Evolutionary conservation across 1,140 invertebrate genomes (phyloP).

Genomic region (Platyura marginata): DNA sequence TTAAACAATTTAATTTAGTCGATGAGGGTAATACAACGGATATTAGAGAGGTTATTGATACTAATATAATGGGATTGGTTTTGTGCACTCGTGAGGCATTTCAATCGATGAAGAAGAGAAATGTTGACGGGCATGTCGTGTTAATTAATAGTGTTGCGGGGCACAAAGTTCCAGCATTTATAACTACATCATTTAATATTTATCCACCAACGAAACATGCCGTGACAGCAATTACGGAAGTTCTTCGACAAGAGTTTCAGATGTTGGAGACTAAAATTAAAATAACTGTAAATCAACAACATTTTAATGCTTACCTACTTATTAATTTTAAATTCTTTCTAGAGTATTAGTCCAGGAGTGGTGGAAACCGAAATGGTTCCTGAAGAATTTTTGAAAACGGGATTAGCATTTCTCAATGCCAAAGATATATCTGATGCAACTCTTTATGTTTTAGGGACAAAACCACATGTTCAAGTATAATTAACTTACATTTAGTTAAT

Average conservation of each 20-base stretch:
- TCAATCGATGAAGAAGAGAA: no score
- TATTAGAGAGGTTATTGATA: slow-evolving; percentile 24
- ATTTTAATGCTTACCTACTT: no score
- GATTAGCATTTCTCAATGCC: slow-evolving; percentile 1
- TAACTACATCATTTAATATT: neutral
- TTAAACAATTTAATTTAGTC: neutral
- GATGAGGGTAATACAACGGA: neutral
- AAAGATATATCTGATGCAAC: slow-evolving; percentile 18
- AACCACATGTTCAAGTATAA: no score
- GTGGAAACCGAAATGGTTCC: slow-evolving; percentile 32
- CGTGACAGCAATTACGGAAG: neutral
- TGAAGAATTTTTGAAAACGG: slow-evolving; percentile 4
- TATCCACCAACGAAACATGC: slow-evolving; percentile 1
- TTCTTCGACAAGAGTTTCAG: neutral
- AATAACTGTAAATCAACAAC: slow-evolving; percentile 1
- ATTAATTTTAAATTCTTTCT: slow-evolving; percentile 6
- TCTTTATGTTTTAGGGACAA: slow-evolving; percentile 29
- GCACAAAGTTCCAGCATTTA: neutral
- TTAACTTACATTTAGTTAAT: no score
- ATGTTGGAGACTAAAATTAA: no score
- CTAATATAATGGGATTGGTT: slow-evolving; percentile 41
- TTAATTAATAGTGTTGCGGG: slow-evolving; percentile 3
- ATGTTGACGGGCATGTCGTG: no score
- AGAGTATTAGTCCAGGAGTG: slow-evolving; percentile 38
- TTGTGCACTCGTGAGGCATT: slow-evolving; percentile 40